Base-by-base conservation (phyloP, 2,888 invertebrate genomes). In the Plagiodera versicolora region DNA sequence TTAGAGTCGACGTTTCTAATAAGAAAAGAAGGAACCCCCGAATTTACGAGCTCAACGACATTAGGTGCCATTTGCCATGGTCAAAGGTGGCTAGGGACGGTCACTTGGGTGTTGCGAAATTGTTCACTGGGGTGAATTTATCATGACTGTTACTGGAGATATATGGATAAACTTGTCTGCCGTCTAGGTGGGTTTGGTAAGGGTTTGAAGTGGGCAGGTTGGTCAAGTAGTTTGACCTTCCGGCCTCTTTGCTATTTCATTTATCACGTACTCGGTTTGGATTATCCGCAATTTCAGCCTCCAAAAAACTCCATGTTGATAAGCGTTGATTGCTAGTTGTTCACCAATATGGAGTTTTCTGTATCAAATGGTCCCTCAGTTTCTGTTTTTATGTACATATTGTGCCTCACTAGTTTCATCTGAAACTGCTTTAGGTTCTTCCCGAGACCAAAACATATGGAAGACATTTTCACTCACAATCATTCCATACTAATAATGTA, bases 141-240 rank as follows among this genome's bases (percentile, higher is more conserved):
- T 50, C 60, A 51, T 49, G 10, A 46, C 56, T 45, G 51, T 20
- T 35, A 20, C 28, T 18, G 48, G 60, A 60, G 54, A 60, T 68
- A 73, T 71, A 75, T 74, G 73, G 73, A 74, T 69, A 70, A 71
- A 76, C 75, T 76, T 76, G 74, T 76, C 74, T 75, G 71, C 67
- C 70, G 73, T 71, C 71, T 66, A 65, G 69, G 65, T 68, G 66
- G n/a, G n/a, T n/a, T n/a, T n/a, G n/a, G 67, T 39, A 6, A 39
- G 39, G 39, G 39, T 8, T 39, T 39, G 39, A 14, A 39, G 39
- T 39, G 39, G 39, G 14, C 14, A 39, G 14, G 39, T 39, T 39
- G 11, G 39, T 39, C 39, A 39, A 39, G 39, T 39, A 39, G 39
- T 39, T 39, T 39, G 39, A 39, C 39, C 39, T 39, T 11, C 11